Percentiles rank a stretch among this genome's conserved stretches.
phyloP scores from a whole-genome alignment of 2,888 invertebrate genomes.

The Leptopilina syphax region DNA sequence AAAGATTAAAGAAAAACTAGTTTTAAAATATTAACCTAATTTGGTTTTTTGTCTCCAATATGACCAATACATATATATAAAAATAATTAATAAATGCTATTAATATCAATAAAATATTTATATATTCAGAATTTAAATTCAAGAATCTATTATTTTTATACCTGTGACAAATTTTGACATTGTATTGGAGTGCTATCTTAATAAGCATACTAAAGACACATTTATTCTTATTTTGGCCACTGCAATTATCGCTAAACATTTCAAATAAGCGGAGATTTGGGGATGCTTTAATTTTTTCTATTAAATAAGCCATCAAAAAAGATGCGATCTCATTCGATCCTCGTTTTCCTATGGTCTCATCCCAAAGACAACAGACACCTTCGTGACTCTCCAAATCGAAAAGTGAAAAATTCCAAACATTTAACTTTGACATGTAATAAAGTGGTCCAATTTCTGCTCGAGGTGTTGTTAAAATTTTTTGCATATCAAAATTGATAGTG shows the following conservation, averaged over 20 bases:
- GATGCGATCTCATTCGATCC: conserved; percentile 52
- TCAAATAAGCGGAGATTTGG: conserved; percentile 36
- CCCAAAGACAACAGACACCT: conserved; percentile 49
- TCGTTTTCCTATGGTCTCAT: conserved; percentile 48
- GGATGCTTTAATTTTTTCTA: background rate
- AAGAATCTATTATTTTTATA: background rate
- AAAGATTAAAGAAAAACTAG: too few species aligned
- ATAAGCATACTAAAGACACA: conserved; percentile 48
- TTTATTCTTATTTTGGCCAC: conserved; percentile 48
- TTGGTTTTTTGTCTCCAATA: too few species aligned
- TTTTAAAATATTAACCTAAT: too few species aligned
- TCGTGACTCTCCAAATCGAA: conserved; percentile 43
- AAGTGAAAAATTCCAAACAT: conserved; percentile 52
- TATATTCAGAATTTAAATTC: background rate
- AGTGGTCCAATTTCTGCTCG: conserved; percentile 46
- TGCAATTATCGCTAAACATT: conserved; percentile 46
- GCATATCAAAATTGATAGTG: conserved; percentile 48
- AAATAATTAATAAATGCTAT: too few species aligned
- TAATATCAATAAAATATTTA: background rate
- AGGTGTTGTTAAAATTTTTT: conserved; percentile 49
- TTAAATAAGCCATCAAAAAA: conserved; percentile 38
- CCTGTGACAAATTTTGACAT: conserved; percentile 43
- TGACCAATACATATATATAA: too few species aligned
- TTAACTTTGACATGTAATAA: conserved; percentile 50
- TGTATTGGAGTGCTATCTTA: conserved; percentile 40